Base-by-base conservation (phyloP, 2,113 vertebrate species). In the Pseudopipra pipra region DNA sequence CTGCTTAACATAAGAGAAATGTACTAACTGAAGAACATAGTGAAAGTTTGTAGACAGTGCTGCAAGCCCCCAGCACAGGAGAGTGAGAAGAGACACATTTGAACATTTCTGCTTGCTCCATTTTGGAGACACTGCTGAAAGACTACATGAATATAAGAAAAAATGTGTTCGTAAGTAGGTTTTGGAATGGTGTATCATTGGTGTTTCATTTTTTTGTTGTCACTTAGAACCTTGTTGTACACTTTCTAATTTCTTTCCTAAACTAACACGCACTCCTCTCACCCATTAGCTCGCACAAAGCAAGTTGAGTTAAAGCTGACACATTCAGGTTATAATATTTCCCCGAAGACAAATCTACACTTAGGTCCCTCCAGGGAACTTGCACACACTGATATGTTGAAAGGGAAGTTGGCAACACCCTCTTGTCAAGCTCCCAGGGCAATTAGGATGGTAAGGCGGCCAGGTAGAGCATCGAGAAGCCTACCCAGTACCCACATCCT, bases 41-140 rank as follows among this genome's bases (percentile, higher is more conserved):
- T 12, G 25, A 12, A 58, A 55, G 6, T 75, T 75, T 68, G 24
- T 37, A 75, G 39, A 10, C 9, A 28, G 35, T 59, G 35, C 28
- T 67, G 6, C 28, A 70, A 80, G 49, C 9, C 10, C 14, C 39
- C 14, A n/a, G 14, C 10, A 41, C 6, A 35, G 8, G 21, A 21
- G 3, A 85, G 11, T 3, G 1, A 76, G 18, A 65, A 80, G 41
- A 94, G 37, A 72, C 1, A 0, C 0, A 1, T n/a, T 51, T 76
- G 13, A 52, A 51, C 15, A 22, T 61, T 65, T 65, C 25, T 58
- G 12, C 24, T 70, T 66, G 31, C 14, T 87, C 18, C 5, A 6
- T 55, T 95, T 86, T 73, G 85, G 41, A 91, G 37, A 66, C 8
- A 12, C 19, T 62, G 30, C 12, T 62, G 37, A 41, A 89, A 87